Conservation (phyloP, 1,140 invertebrate genomes). For the Saccostrea cuccullata region DNA sequence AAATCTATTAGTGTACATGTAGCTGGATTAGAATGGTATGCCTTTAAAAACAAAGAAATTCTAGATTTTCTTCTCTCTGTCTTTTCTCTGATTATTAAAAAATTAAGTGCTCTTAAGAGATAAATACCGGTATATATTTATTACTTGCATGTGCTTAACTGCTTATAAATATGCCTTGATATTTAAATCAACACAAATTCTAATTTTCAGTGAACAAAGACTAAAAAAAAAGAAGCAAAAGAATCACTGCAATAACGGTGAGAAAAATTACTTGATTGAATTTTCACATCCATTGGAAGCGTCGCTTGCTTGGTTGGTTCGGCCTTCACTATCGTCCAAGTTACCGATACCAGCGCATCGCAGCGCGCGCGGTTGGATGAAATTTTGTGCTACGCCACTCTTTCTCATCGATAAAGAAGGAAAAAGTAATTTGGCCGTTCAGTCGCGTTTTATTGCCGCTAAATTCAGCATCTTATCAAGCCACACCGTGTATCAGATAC, state of each 20-base stretch:
- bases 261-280: constrained; percentile 30
- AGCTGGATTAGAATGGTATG: not conserved
- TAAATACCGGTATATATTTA: no score
- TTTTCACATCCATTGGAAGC: constrained; percentile 26
- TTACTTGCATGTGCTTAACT: no score
- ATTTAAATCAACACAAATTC: not conserved
- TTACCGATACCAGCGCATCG: constrained; percentile 16
- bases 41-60: no score
- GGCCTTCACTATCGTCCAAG: not conserved
- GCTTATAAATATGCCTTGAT: no score
- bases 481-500: not conserved
- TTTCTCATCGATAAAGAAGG: not conserved
- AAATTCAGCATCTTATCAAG: constrained; percentile 19
- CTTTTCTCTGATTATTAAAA: no score
- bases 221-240: not conserved
- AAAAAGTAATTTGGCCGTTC: constrained; percentile 25
- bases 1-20: not conserved
- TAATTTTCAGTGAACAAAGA: not conserved
- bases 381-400: not conserved
- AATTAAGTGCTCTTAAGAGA: no score
- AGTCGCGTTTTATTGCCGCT: constrained; percentile 13
- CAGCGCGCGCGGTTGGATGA: constrained; percentile 16
- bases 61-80: no score
- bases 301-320: constrained; percentile 6
- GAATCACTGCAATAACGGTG: constrained; percentile 16